Conservation (phyloP, 2,797 vertebrate species). For the Smutsia temminckii region DNA sequence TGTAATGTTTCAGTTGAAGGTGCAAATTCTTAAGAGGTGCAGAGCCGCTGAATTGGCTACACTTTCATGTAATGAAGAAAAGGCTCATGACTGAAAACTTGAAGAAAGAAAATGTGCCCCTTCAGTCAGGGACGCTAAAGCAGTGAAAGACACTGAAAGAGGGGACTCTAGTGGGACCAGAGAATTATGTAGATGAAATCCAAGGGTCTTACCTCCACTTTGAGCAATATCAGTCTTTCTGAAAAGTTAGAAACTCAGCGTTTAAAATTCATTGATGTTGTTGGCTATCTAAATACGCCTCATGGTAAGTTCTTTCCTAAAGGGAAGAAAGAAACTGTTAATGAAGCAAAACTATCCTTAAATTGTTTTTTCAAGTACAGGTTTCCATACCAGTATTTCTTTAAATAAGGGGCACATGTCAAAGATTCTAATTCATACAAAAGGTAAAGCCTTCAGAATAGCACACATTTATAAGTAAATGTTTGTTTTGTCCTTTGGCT, state of each 20-base stretch:
- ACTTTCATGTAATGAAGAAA: background rate
- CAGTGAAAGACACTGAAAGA: background rate
- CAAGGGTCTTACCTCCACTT: background rate
- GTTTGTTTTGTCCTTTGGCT: background rate
- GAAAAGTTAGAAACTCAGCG: background rate
- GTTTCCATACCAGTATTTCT: background rate
- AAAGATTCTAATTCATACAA: background rate
- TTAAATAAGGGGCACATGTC: background rate
- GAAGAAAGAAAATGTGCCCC: background rate
- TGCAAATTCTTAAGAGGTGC: accelerated
- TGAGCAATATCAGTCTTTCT: background rate
- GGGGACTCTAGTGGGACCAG: background rate
- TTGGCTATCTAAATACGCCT: background rate
- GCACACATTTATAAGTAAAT: background rate
- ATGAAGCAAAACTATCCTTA: background rate
- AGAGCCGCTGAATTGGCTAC: too few relatives aligned
- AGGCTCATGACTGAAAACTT: background rate
- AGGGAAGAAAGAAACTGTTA: background rate
- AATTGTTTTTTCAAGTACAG: background rate
- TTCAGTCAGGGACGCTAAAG: background rate
- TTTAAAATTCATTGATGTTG: background rate
- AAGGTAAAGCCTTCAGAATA: background rate
- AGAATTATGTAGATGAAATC: background rate
- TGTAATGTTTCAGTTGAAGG: background rate
- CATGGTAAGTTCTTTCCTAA: background rate